Conservation (phyloP, 2,888 invertebrate species). For the Ichneumoninae sp. region DNA sequence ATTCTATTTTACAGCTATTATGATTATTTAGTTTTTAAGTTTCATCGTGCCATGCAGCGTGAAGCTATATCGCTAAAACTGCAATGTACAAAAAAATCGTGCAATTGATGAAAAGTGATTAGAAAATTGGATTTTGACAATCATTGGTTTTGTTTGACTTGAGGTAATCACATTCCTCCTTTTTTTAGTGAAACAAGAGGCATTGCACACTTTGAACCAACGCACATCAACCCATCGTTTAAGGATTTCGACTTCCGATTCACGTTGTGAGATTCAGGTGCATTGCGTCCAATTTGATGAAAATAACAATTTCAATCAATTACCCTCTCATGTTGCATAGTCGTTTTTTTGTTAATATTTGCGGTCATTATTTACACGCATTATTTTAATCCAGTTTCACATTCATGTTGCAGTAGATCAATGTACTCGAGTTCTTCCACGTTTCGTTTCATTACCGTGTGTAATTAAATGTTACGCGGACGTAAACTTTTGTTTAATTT, state of each 20-base stretch:
- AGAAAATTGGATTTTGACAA: not conserved
- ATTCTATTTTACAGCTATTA: not conserved
- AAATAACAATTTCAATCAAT: not conserved
- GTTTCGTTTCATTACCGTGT: constrained; percentile 22
- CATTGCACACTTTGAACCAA: not conserved
- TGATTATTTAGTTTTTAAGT: not conserved
- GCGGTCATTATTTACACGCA: not conserved
- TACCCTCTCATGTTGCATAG: not conserved
- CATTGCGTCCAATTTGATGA: not conserved
- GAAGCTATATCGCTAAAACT: not conserved
- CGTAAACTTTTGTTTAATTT: constrained; percentile 12
- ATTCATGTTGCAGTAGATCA: constrained; percentile 22
- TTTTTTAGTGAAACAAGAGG: not conserved
- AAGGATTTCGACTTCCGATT: constrained; percentile 13
- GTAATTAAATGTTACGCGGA: constrained; percentile 54
- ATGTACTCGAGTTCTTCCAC: constrained; percentile 22
- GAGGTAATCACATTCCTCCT: constrained; percentile 5
- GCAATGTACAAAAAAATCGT: not conserved
- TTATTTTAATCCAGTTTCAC: constrained; percentile 18
- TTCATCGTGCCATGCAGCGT: not conserved
- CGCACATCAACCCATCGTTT: not conserved
- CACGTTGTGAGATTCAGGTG: not conserved
- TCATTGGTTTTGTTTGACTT: not conserved
- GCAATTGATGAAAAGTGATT: constrained; percentile 4
- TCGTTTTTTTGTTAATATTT: not conserved